These are phyloP conservation scores for Odontesthes bonariensis DNA, from an alignment of 2,113 vertebrate species.

Conservation along the genomic window DNA sequence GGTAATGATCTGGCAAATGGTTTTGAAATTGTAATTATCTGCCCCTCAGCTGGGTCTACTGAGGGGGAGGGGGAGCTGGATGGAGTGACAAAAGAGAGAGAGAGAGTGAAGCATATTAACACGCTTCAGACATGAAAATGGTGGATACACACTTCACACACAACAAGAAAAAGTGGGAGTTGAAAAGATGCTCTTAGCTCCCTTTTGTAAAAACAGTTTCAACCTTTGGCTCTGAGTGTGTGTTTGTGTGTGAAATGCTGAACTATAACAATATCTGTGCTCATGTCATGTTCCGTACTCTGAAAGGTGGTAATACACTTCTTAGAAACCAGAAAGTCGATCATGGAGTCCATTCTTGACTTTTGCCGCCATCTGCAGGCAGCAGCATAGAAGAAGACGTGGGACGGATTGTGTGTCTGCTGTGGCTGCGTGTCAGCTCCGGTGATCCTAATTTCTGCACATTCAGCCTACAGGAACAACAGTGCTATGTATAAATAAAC, in stretches of 20 bases:
- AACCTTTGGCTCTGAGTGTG: too few relatives aligned
- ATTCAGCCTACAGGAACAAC: too few relatives aligned
- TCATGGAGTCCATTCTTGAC: constrained; percentile 15
- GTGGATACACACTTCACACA: not conserved
- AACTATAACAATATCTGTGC: not conserved
- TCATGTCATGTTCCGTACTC: constrained; percentile 9
- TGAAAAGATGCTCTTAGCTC: too few relatives aligned
- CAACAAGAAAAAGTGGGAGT: not conserved
- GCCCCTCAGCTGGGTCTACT: constrained; percentile 58
- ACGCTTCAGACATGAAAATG: not conserved
- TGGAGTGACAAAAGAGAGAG: constrained; percentile 8
- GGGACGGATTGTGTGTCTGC: too few relatives aligned
- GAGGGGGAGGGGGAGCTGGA: not conserved
- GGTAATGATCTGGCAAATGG: constrained; percentile 85
- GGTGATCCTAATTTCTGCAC: too few relatives aligned
- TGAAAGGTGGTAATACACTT: constrained; percentile 18
- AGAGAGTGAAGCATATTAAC: not conserved
- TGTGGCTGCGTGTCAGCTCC: too few relatives aligned
- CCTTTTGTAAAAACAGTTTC: not conserved
- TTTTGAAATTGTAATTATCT: constrained; percentile 85
- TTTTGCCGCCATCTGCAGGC: constrained; percentile 76
- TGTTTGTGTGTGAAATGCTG: too few relatives aligned
- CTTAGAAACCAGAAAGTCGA: not conserved
- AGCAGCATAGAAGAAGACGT: not conserved
- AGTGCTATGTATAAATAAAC: too few relatives aligned